These are phyloP conservation scores for Argyra leucocephala DNA, from an alignment of 2,888 invertebrate species.

Conservation along the genomic window DNA sequence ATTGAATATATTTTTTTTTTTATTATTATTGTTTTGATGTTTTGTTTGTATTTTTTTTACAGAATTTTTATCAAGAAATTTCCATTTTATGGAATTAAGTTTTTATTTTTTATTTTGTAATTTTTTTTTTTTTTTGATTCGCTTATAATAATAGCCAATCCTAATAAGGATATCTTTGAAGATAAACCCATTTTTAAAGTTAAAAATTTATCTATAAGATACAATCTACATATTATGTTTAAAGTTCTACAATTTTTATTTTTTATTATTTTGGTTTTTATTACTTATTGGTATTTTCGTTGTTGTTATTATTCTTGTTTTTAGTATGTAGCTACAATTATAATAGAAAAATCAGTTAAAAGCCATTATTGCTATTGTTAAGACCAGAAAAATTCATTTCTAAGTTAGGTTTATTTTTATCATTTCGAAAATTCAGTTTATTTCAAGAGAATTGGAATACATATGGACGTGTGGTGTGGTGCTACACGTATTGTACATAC, in stretches of 20 bases:
- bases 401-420: no score
- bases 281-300: background rate
- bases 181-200: background rate
- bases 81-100: no score
- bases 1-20: no score
- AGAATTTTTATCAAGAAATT: background rate
- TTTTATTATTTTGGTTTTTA: background rate
- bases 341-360: conserved; percentile 4
- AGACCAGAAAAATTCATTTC: no score
- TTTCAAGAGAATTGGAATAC: no score
- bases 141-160: background rate
- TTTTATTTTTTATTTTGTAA: no score
- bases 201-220: background rate
- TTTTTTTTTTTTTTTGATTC: background rate
- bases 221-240: conserved; percentile 3
- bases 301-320: background rate
- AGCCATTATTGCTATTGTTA: background rate
- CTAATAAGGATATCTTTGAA: background rate
- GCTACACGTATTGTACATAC: no score
- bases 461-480: no score
- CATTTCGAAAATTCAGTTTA: no score
- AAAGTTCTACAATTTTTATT: background rate
- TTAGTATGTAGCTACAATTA: no score
- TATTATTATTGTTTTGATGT: no score
- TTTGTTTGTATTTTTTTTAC: no score